A percentile compares a stretch with the other conserved stretches of the same genome.
phyloP scores from a whole-genome alignment of 2,888 invertebrate genomes.

The Limnephilus rhombicus region DNA sequence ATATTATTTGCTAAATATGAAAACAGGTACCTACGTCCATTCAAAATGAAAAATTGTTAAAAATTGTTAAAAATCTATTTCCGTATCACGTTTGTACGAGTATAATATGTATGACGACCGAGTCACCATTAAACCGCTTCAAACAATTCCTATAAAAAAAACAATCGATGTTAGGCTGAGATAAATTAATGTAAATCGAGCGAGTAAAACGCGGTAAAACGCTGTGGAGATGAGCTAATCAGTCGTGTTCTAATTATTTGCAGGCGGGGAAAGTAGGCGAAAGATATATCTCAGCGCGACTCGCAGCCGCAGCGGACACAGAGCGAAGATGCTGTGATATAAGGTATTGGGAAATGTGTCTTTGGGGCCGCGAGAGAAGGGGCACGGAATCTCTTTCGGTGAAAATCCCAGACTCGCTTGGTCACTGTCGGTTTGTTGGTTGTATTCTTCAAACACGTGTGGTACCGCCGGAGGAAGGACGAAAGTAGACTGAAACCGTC shows the following conservation, averaged over 20 bases:
- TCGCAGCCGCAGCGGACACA: background rate
- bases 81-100: too few relatives aligned
- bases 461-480: too few relatives aligned
- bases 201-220: constrained; percentile 2
- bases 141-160: background rate
- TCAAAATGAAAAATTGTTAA: too few relatives aligned
- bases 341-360: constrained; percentile 19
- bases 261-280: constrained; percentile 50
- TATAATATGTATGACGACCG: background rate
- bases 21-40: too few relatives aligned
- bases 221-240: constrained; percentile 30
- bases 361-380: background rate
- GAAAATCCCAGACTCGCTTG: background rate
- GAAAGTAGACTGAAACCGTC: too few relatives aligned
- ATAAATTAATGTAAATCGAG: background rate
- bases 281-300: constrained; percentile 9
- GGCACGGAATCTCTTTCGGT: background rate
- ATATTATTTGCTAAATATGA: background rate
- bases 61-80: too few relatives aligned
- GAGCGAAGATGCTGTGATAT: constrained; percentile 12
- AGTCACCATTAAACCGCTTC: background rate
- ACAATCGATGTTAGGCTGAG: background rate
- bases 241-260: constrained; percentile 45
- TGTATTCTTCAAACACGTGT: background rate
- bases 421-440: background rate